These are phyloP conservation scores for Ectropis crepuscularia DNA, from an alignment of 2,888 invertebrate species.

Conservation along the genomic window DNA sequence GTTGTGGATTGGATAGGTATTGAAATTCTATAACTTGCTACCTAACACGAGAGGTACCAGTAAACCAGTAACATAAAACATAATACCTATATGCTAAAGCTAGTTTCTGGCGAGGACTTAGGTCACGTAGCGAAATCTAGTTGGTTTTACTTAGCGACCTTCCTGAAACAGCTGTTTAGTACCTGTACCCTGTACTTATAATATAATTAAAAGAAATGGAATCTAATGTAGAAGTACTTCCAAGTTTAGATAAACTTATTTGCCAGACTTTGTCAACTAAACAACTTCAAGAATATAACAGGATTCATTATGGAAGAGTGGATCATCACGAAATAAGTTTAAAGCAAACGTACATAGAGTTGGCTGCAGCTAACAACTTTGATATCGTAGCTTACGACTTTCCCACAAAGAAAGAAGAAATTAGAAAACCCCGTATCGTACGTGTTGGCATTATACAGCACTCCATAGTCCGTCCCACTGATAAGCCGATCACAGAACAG, in stretches of 20 bases:
- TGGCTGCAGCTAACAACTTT: slow-evolving; percentile 85
- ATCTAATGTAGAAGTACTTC: slow-evolving; percentile 39
- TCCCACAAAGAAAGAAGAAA: slow-evolving; percentile 87
- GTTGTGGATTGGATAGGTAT: no score
- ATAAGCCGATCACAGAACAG: slow-evolving; percentile 89
- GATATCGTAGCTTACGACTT: slow-evolving; percentile 92
- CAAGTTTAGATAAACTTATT: slow-evolving; percentile 68
- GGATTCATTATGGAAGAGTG: slow-evolving; percentile 91
- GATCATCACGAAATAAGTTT: slow-evolving; percentile 82
- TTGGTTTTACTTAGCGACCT: no score
- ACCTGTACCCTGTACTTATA: no score
- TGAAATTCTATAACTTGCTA: no score
- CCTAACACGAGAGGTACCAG: no score
- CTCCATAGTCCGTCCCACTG: slow-evolving; percentile 90
- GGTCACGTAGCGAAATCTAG: no score
- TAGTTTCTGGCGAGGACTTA: no score
- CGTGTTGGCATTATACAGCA: slow-evolving; percentile 95
- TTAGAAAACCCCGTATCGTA: slow-evolving; percentile 89
- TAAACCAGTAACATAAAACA: no score
- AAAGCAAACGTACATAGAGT: slow-evolving; percentile 69
- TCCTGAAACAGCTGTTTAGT: no score
- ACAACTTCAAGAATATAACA: slow-evolving; percentile 87
- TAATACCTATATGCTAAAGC: no score
- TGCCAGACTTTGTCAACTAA: slow-evolving; percentile 56
- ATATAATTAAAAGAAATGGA: slow-evolving; percentile 1